Base-by-base conservation (phyloP, 2,888 invertebrate genomes). In the Heliconius hortense region DNA sequence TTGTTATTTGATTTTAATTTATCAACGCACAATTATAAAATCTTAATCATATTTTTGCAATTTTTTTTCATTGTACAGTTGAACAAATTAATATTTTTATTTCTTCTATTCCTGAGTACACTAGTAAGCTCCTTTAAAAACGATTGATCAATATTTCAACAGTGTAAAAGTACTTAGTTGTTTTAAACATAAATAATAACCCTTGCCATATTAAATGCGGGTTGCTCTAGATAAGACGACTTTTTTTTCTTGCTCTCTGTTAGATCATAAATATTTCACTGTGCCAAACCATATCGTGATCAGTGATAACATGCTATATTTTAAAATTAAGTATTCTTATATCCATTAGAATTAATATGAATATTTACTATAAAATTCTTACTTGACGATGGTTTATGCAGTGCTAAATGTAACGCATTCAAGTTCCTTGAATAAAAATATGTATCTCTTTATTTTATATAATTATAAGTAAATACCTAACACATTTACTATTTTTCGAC, bases 401-500 rank as follows among this genome's bases (percentile, higher is more conserved):
- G 84, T 85, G 84, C 82, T 87, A 83, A 82, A 82, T 77, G 78
- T 85, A 85, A 86, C 81, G 86, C 84, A 83, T 87, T 85, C 85
- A 88, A 90, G 91, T 91, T 92, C 92, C 92, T 92, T 87, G 85
- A 86, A 83, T 84, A 85, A 84, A 82, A 73, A 64, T 74, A 70
- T 74, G 81, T 84, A 83, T 79, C 84, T 79, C 82, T 85, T 88
- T 83, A 81, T 86, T 79, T 86, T 86, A 84, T 89, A 80, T 86
- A 85, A 90, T 85, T 86, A 81, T 90, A 84, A 85, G 84, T 84
- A 85, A 89, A 88, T 88, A 88, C 86, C 82, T 89, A 85, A 89
- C 84, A 90, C 89, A 90, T 89, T 71, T 88, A 87, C 90, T 92
- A 92, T 93, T 92, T 93, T 93, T 92, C 90, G 92, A 93, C 85